These are phyloP conservation scores for Danaus melanippus DNA, from an alignment of 1,140 invertebrate genomes.

Conservation along the genomic window DNA sequence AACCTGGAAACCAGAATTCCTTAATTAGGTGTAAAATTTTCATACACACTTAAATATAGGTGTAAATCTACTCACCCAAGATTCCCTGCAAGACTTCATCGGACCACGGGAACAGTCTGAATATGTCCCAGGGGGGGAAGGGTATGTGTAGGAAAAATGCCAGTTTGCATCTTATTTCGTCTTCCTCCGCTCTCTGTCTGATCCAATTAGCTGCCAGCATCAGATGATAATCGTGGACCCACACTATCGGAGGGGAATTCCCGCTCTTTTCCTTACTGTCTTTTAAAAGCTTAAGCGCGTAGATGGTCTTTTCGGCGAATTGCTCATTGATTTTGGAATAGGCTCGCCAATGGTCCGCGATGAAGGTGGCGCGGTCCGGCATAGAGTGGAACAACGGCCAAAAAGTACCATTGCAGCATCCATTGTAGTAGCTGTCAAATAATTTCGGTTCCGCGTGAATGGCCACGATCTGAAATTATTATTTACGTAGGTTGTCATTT, in stretches of 20 bases:
- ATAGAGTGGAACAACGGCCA: slow-evolving; percentile 95
- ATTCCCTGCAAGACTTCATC: slow-evolving; percentile 94
- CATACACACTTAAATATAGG: too few species aligned
- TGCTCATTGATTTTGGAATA: slow-evolving; percentile 87
- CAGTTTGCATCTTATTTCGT: slow-evolving; percentile 83
- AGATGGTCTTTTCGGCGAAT: slow-evolving; percentile 86
- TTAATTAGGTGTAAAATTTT: too few species aligned
- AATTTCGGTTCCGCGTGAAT: slow-evolving; percentile 82
- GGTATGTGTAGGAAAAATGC: slow-evolving; percentile 95
- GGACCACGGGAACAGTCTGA: slow-evolving; percentile 90
- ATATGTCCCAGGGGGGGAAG: slow-evolving; percentile 94
- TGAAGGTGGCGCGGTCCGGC: slow-evolving; percentile 85
- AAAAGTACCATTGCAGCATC: slow-evolving; percentile 92
- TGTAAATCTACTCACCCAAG: slow-evolving; percentile 72
- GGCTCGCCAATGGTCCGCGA: slow-evolving; percentile 85
- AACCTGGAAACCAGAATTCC: slow-evolving; percentile 70
- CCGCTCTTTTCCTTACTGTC: slow-evolving; percentile 73
- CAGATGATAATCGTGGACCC: slow-evolving; percentile 94
- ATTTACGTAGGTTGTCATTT: neutral
- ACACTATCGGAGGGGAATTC: slow-evolving; percentile 81
- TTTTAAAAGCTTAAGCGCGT: slow-evolving; percentile 78
- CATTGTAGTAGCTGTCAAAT: slow-evolving; percentile 92
- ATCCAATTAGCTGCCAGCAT: slow-evolving; percentile 93
- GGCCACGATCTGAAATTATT: slow-evolving; percentile 79
- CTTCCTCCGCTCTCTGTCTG: slow-evolving; percentile 84